phyloP scores from a whole-genome alignment of 2,113 vertebrate species.

The Lutjanus erythropterus region DNA sequence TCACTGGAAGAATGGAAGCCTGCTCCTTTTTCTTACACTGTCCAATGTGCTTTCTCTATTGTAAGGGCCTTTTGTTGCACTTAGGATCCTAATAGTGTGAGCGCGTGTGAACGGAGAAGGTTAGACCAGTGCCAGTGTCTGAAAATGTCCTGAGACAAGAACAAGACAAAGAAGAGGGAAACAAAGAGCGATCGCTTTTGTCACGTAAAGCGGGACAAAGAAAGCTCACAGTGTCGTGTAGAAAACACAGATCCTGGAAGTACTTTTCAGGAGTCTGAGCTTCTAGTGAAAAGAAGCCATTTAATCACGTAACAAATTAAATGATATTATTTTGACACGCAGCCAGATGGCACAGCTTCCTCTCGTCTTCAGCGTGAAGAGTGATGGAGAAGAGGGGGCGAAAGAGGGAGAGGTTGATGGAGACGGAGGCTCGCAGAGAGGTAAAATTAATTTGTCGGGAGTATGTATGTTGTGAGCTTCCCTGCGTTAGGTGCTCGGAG shows the following conservation, averaged over 20 bases:
- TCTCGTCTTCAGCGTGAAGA: slow-evolving; percentile 67
- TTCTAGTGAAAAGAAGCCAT: slow-evolving; percentile 80
- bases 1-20: slow-evolving; percentile 75
- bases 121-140: slow-evolving; percentile 64
- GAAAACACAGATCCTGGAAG: slow-evolving; percentile 42
- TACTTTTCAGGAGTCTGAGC: slow-evolving; percentile 57
- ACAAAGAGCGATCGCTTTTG: slow-evolving; percentile 66
- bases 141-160: slow-evolving; percentile 66
- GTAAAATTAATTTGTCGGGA: slow-evolving; percentile 69
- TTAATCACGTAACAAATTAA: slow-evolving; percentile 85
- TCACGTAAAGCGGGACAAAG: slow-evolving; percentile 60
- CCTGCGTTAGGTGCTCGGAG: slow-evolving; percentile 51
- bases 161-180: slow-evolving; percentile 66
- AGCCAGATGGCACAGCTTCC: slow-evolving; percentile 83
- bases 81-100: slow-evolving; percentile 72
- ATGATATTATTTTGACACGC: slow-evolving; percentile 81
- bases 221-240: slow-evolving; percentile 30
- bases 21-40: slow-evolving; percentile 68
- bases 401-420: slow-evolving; percentile 44
- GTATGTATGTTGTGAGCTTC: slow-evolving; percentile 56
- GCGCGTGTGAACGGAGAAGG: slow-evolving; percentile 60
- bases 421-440: slow-evolving; percentile 51
- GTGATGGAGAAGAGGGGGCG: slow-evolving; percentile 56
- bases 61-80: slow-evolving; percentile 71
- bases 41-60: slow-evolving; percentile 63